Evolutionary conservation across 2,113 vertebrate genomes (phyloP).

Genomic region (Equus przewalskii): DNA sequence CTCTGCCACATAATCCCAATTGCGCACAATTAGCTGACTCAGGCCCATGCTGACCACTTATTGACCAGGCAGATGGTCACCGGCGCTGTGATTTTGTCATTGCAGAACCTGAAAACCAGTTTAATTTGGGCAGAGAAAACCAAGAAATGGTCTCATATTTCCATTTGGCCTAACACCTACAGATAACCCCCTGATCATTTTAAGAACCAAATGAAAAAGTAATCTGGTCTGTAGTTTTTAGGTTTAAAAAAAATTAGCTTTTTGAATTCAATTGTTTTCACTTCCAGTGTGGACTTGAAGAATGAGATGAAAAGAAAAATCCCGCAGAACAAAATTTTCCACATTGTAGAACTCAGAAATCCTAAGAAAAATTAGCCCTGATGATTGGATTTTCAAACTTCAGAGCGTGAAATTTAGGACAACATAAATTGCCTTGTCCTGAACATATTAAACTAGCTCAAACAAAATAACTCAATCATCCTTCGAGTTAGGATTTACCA

Average conservation of each 20-base stretch:
- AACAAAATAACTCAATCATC: constrained; percentile 65
- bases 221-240: not conserved
- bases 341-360: constrained; percentile 8
- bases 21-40: constrained; percentile 60
- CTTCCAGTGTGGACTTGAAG: not conserved
- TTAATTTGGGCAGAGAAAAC: constrained; percentile 1
- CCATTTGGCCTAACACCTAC: not conserved
- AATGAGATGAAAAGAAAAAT: not conserved
- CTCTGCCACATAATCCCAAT: constrained; percentile 61
- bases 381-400: constrained; percentile 53
- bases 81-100: constrained; percentile 13
- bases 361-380: constrained; percentile 25
- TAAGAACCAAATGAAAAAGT: not conserved
- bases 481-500: constrained; percentile 27
- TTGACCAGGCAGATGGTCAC: constrained; percentile 60
- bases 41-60: not conserved
- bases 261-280: constrained; percentile 2
- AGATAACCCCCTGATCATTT: not conserved
- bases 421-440: not conserved
- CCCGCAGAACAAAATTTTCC: not conserved
- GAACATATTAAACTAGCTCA: constrained; percentile 53
- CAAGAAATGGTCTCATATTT: not conserved
- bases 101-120: not conserved
- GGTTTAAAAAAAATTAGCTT: not conserved
- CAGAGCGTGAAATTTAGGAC: constrained; percentile 28